Evolutionary conservation across 2,888 invertebrate genomes (phyloP), one percentile per base, ranked within the genome.

Genomic region (Lepidochrysops patricia): DNA sequence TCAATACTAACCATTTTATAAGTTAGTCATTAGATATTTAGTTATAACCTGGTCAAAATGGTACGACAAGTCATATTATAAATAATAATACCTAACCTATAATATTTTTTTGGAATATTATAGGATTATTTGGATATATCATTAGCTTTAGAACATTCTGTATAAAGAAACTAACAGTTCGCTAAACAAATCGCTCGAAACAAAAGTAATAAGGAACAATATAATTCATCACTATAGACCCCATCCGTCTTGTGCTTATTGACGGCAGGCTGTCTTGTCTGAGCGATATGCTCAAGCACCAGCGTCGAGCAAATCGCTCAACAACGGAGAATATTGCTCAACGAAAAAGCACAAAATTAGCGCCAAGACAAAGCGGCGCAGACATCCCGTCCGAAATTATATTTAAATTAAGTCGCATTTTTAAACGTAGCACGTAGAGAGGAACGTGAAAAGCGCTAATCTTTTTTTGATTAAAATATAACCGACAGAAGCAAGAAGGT

Each of bases 351-450:
- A 12, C 43, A 13, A 43, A 23, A 19, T 43, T 9, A 43, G 19
- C 43, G 19, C 19, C 9, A 4, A 43, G 9, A 23, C 43, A 43
- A 43, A 43, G 43, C 43, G 19, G 7, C 29, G 29, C 19, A 19
- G 43, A 19, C 15, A 37, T 37, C 15, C 43, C 19, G 12, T 4
- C 19, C 9, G 23, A 43, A 19, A 43, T 43, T 23, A 43, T 43
- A 43, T 43, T 43, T 43, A 23, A 43, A 43, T 43, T 43, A 23
- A 43, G 19, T 43, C 43, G 43, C 43, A 43, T 43, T 43, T 43
- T 43, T 43, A 43, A 43, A 43, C 37, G 37, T 15, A 6, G 15
- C 37, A 43, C 37, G 37, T 43, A 43, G 19, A 43, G 13, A 43
- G 13, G 19, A 43, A 43, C 43, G 7, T 9, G 19, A 7, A 43